Conservation (phyloP, 2,888 invertebrate species). For the Leuctra nigra region DNA sequence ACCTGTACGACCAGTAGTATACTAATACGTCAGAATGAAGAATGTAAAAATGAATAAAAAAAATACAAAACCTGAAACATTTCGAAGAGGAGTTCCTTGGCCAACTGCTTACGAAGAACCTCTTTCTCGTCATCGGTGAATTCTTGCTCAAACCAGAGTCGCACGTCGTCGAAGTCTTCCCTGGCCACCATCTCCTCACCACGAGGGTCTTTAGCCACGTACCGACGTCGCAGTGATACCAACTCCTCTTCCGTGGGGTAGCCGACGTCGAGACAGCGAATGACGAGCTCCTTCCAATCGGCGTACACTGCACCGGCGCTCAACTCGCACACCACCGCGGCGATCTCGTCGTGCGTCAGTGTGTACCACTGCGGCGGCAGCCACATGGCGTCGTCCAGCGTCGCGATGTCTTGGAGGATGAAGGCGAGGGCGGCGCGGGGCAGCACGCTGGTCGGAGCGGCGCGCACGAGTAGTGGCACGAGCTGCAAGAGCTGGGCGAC, state of each 20-base stretch:
- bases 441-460: slow-evolving; percentile 41
- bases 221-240: slow-evolving; percentile 44
- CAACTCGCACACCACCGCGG: too few species aligned
- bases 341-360: slow-evolving; percentile 43
- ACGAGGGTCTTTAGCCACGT: slow-evolving; percentile 44
- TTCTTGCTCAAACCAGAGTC: slow-evolving; percentile 42
- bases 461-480: slow-evolving; percentile 29
- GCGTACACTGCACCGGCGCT: slow-evolving; percentile 50
- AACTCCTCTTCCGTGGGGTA: slow-evolving; percentile 51
- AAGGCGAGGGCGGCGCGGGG: slow-evolving; percentile 48
- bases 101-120: slow-evolving; percentile 31
- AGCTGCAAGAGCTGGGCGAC: slow-evolving; percentile 36
- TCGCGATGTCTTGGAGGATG: too few species aligned
- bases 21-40: too few species aligned
- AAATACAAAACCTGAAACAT: slow-evolving; percentile 47
- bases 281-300: slow-evolving; percentile 61
- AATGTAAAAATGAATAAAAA: too few species aligned
- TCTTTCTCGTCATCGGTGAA: slow-evolving; percentile 25
- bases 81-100: slow-evolving; percentile 52
- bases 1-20: too few species aligned
- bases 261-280: slow-evolving; percentile 50
- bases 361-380: too few species aligned
- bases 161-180: slow-evolving; percentile 37
- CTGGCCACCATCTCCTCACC: slow-evolving; percentile 37
- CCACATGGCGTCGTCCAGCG: slow-evolving; percentile 51